Evolutionary conservation across 2,113 vertebrate genomes (phyloP), one percentile per base, ranked within the genome.

Genomic region (Perccottus glenii): DNA sequence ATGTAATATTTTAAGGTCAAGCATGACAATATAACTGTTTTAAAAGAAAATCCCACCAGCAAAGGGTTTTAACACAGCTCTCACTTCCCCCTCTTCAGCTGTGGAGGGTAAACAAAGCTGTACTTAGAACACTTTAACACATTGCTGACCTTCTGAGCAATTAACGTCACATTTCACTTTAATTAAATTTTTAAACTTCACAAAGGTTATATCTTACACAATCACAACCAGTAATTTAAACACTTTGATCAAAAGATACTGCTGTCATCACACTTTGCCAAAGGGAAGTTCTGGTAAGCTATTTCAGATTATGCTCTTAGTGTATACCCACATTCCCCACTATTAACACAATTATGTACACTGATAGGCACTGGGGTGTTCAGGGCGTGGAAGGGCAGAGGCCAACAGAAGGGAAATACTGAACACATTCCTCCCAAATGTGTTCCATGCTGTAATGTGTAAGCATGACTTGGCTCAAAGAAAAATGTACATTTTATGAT

Each of bases 381-480:
- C 67, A n/a, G n/a, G 50, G 68, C 63, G 68, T 27, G 19, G 19
- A 27, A 27, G 19, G 36, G 68, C 32, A 42, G 65, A 64, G 75
- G 71, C 63, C 56, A 42, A 62, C 52, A 19, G 59, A 27, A n/a
- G 64, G 78, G 58, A 86, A 88, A 87, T 87, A 77, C 73, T 67
- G 9, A 82, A 81, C 88, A 88, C 82, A 88, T 86, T 88, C 82
- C 63, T 67, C 56, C 62, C 49, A 72, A 79, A 85, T 82, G 78
- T 84, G 78, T 78, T 86, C 80, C 88, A 87, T 85, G 69, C 80
- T 45, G 78, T 88, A 82, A 88, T 82, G 71, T 73, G 77, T 86
- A 71, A 81, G 64, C 59, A 67, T 74, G 74, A 49, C 73, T 69
- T 64, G 38, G 63, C 76, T 67, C 62, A 81, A 73, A 77, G 77